Conservation (phyloP, 2,797 vertebrate genomes). For the Rhinichthys osculus region DNA sequence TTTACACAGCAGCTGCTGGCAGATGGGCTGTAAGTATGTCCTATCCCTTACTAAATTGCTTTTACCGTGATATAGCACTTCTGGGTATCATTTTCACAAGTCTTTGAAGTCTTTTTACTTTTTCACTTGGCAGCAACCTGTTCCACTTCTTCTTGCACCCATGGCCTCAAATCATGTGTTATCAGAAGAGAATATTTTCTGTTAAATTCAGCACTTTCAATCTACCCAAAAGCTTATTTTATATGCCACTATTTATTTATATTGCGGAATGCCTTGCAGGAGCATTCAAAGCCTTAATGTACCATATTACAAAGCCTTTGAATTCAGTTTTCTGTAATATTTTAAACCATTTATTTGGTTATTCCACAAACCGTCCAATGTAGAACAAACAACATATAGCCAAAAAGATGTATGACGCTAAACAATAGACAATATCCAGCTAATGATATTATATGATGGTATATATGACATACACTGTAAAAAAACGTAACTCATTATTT, state of each 20-base stretch:
- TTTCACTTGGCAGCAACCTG: constrained; percentile 36
- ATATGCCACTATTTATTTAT: constrained; percentile 12
- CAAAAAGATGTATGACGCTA: no score
- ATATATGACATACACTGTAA: no score
- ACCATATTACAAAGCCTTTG: neutral
- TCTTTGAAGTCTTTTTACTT: constrained; percentile 48
- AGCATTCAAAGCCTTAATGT: neutral
- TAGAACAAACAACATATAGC: neutral
- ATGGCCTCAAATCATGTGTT: constrained; percentile 34
- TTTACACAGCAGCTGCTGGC: constrained; percentile 42
- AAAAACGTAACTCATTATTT: no score
- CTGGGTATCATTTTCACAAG: constrained; percentile 49
- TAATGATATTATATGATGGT: no score
- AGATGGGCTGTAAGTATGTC: constrained; percentile 48
- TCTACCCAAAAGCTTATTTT: constrained; percentile 3
- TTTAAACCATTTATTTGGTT: neutral
- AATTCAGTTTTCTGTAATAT: neutral
- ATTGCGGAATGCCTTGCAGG: neutral
- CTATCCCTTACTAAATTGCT: constrained; percentile 48
- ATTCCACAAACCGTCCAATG: neutral
- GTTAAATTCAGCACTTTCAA: constrained; percentile 21
- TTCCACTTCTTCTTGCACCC: constrained; percentile 37
- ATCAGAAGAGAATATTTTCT: constrained; percentile 11
- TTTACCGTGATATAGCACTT: constrained; percentile 46
- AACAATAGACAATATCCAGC: no score